Evolutionary conservation across 2,888 invertebrate genomes (phyloP).

Genomic region (Agonopterix heracliana): DNA sequence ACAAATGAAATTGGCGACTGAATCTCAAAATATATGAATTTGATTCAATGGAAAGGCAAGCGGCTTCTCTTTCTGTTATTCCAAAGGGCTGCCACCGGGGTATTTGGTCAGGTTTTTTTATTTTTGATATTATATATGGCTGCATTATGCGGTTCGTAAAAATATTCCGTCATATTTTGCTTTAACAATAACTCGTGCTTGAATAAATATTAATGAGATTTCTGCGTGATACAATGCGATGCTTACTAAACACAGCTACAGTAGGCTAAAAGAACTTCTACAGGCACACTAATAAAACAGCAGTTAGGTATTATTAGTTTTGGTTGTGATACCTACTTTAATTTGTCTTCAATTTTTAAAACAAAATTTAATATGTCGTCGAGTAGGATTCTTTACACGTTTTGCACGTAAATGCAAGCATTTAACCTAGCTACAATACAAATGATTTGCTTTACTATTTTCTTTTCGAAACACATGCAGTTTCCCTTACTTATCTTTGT

Average conservation of each 20-base stretch:
- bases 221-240: background rate
- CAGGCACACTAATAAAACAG: no score
- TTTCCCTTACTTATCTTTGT: no score
- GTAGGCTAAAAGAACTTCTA: no score
- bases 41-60: constrained; percentile 76
- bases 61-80: constrained; percentile 70
- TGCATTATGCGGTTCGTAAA: constrained; percentile 43
- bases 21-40: constrained; percentile 77
- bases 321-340: no score
- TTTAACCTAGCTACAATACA: no score
- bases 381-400: no score
- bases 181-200: constrained; percentile 20
- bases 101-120: constrained; percentile 51
- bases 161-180: constrained; percentile 55
- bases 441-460: no score
- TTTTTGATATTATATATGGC: constrained; percentile 62
- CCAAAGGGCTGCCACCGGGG: constrained; percentile 71
- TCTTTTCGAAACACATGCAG: no score
- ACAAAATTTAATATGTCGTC: no score
- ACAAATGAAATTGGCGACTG: constrained; percentile 74
- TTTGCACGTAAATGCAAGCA: no score
- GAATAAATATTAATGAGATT: constrained; percentile 20
- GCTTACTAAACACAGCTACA: background rate
- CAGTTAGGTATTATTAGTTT: no score
- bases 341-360: no score